These are phyloP conservation scores for Troilus luridus DNA, from an alignment of 2,888 invertebrate species.

Conservation along the genomic window DNA sequence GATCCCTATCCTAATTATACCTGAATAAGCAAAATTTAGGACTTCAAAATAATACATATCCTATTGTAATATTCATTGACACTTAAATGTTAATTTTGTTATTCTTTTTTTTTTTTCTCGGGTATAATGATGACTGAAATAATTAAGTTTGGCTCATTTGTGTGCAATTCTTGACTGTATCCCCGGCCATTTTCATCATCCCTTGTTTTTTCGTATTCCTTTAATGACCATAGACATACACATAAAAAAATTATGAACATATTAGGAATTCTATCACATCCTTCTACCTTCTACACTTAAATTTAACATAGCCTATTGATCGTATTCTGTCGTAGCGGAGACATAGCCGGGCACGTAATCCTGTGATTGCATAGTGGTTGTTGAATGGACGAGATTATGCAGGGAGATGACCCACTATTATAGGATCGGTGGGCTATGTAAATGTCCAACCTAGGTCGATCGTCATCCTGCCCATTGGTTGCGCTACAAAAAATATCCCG, in stretches of 20 bases:
- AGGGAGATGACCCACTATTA: not conserved
- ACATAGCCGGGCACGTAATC: not conserved
- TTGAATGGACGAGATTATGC: constrained; percentile 1
- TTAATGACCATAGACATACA: too few species aligned
- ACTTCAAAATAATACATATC: too few species aligned
- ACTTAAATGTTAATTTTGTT: too few species aligned
- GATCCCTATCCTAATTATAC: too few species aligned
- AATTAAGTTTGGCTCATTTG: too few species aligned
- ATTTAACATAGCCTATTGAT: not conserved
- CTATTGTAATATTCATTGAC: too few species aligned
- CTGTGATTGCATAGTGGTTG: not conserved
- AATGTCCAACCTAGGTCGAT: not conserved
- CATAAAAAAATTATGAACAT: not conserved
- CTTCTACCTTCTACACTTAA: not conserved
- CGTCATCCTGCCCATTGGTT: not conserved
- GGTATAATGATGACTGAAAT: too few species aligned
- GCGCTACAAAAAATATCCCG: not conserved
- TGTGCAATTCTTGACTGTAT: too few species aligned
- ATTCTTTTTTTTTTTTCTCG: too few species aligned
- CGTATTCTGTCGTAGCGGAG: not conserved
- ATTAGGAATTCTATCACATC: not conserved
- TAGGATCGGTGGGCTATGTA: not conserved
- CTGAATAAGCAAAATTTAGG: too few species aligned
- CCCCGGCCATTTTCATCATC: too few species aligned
- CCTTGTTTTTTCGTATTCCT: too few species aligned